Evolutionary conservation across 2,113 vertebrate genomes (phyloP), one percentile per base, ranked within the genome.

Genomic region (Ciconia maguari): DNA sequence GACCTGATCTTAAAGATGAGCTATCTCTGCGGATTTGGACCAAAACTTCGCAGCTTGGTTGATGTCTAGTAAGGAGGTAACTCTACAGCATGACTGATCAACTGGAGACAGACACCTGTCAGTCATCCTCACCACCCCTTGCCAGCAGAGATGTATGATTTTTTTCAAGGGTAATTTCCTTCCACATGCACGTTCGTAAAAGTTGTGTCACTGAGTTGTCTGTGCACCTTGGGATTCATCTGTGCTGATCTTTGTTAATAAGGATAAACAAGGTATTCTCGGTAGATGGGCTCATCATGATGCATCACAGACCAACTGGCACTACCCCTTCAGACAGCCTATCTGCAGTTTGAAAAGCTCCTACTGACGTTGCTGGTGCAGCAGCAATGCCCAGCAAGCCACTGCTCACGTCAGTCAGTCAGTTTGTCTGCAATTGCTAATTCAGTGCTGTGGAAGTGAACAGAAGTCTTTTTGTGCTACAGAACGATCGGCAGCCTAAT

Each of bases 401-500:
- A 14, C 75, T 46, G 83, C 71, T 77, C 90, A n/a, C 3, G 0
- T 68, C 93, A 91, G 49, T 46, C 90, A 15, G 36, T 27, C 75
- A 11, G 55, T 60, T 72, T 64, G 82, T 72, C 89, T 48, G 80
- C 8, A 3, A 68, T 26, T 64, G 90, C 94, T 82, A 87, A 91
- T 79, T 94, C 91, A 72, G 77, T 3, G 44, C 91, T 32, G n/a
- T 34, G 86, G 29, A 68, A 93, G 86, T 2, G 72, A 96, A 95
- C 89, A 95, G 86, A 94, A 95, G 86, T 29, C 90, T 89, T 95
- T 96, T 93, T 96, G 94, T 96, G 69, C 83, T n/a, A 41, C 2
- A 54, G 90, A 61, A 52, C 0, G 4, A 86, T 19, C 16, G 0
- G 85, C 92, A 92, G 95, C 72, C 80, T 92, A 61, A 91, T n/a